Conservation (phyloP, 2,797 vertebrate genomes). For the Cryptoblepharus egeriae region DNA sequence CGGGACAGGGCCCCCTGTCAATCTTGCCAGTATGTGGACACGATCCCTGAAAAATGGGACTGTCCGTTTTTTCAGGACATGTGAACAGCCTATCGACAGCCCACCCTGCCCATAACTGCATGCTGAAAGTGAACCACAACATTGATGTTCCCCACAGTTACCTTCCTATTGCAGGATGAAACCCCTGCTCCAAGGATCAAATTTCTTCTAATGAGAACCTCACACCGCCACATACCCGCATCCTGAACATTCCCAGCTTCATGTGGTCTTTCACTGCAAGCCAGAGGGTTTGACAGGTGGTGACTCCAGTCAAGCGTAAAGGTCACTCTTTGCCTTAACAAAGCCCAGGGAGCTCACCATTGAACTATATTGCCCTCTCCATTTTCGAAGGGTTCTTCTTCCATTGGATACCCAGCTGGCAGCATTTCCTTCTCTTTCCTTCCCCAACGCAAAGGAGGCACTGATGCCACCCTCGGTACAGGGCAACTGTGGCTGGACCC, state of each 20-base stretch:
- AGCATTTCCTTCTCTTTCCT: not conserved
- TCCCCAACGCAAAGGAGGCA: no score
- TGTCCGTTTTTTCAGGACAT: no score
- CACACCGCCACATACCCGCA: not conserved
- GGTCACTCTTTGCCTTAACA: not conserved
- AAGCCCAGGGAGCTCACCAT: not conserved
- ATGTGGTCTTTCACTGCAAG: not conserved
- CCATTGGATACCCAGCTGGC: not conserved
- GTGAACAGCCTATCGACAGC: no score
- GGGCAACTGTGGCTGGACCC: not conserved
- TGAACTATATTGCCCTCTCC: not conserved
- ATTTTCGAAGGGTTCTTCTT: not conserved
- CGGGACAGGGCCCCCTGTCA: no score
- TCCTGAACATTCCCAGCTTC: not conserved
- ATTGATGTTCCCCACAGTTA: not conserved
- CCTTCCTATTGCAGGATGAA: not conserved
- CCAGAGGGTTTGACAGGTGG: not conserved
- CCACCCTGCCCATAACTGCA: not conserved
- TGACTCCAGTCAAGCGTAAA: not conserved
- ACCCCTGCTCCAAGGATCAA: not conserved
- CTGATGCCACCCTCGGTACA: not conserved
- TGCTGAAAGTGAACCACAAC: not conserved
- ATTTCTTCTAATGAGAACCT: not conserved
- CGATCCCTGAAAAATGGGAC: no score
- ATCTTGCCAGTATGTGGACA: no score